phyloP scores from a whole-genome alignment of 2,888 invertebrate genomes.

The Orthonevra nobilis region DNA sequence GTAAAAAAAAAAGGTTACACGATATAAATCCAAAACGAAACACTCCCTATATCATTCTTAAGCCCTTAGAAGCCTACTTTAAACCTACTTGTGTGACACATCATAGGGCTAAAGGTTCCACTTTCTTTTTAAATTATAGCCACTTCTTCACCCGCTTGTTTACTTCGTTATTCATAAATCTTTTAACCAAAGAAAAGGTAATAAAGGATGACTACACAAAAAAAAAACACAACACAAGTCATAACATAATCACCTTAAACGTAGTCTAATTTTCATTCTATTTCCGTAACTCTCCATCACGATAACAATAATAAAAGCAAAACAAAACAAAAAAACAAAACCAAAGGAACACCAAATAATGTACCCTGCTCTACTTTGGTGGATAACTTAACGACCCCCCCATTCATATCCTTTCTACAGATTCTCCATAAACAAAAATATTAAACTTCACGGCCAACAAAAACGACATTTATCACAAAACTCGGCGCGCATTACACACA shows the following conservation, averaged over 20 bases:
- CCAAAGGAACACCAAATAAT: neutral
- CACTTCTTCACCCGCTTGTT: too few species aligned
- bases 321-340: neutral
- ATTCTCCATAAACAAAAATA: slow-evolving; percentile 31
- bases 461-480: slow-evolving; percentile 47
- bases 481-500: slow-evolving; percentile 22
- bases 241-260: slow-evolving; percentile 25
- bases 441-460: slow-evolving; percentile 37
- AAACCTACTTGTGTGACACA: too few species aligned
- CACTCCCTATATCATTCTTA: too few species aligned
- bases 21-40: too few species aligned
- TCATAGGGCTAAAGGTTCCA: too few species aligned
- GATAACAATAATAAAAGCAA: neutral
- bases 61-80: too few species aligned
- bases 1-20: too few species aligned
- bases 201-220: neutral
- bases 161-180: too few species aligned
- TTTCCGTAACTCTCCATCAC: slow-evolving; percentile 5
- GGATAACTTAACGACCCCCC: slow-evolving; percentile 34
- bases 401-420: slow-evolving; percentile 22
- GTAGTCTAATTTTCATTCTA: slow-evolving; percentile 16
- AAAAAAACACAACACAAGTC: neutral
- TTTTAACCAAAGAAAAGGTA: too few species aligned
- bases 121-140: too few species aligned
- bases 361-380: slow-evolving; percentile 5